A percentile compares a stretch with the other conserved stretches of the same genome.
Conservation (phyloP, 2,888 invertebrate genomes). For the Macaria notata region DNA sequence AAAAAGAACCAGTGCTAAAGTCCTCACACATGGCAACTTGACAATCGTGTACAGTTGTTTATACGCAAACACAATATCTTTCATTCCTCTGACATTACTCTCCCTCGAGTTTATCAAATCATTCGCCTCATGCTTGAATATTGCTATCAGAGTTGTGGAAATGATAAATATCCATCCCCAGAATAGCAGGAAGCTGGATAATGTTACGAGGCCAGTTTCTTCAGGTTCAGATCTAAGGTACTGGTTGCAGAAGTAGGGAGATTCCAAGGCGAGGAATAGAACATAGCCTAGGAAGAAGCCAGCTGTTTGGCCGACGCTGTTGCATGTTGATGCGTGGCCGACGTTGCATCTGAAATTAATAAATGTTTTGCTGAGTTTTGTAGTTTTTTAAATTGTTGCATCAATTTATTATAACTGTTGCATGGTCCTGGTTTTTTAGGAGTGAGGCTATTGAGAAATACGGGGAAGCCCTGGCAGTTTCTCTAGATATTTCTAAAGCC, state of each 20-base stretch:
- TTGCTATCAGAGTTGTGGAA: constrained; percentile 93
- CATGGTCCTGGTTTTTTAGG: too few relatives aligned
- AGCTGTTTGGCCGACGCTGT: constrained; percentile 98
- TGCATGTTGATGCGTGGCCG: constrained; percentile 99
- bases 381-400: too few relatives aligned
- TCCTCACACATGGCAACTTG: constrained; percentile 90
- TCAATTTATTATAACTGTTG: too few relatives aligned
- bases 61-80: constrained; percentile 87
- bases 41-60: constrained; percentile 91
- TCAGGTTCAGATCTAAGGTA: constrained; percentile 90
- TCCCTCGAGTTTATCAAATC: constrained; percentile 52
- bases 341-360: constrained; percentile 89
- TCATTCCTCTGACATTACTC: constrained; percentile 60
- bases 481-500: too few relatives aligned
- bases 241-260: constrained; percentile 96
- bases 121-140: constrained; percentile 92
- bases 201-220: constrained; percentile 86
- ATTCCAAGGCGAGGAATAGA: constrained; percentile 97
- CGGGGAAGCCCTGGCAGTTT: too few relatives aligned
- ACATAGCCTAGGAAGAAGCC: constrained; percentile 99
- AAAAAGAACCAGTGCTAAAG: constrained; percentile 89
- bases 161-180: constrained; percentile 97
- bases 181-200: constrained; percentile 94
- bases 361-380: neutral
- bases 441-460: too few relatives aligned